A percentile compares a stretch with the other conserved stretches of the same genome.
Conservation (phyloP, 2,888 invertebrate species). For the Seira musarum region DNA sequence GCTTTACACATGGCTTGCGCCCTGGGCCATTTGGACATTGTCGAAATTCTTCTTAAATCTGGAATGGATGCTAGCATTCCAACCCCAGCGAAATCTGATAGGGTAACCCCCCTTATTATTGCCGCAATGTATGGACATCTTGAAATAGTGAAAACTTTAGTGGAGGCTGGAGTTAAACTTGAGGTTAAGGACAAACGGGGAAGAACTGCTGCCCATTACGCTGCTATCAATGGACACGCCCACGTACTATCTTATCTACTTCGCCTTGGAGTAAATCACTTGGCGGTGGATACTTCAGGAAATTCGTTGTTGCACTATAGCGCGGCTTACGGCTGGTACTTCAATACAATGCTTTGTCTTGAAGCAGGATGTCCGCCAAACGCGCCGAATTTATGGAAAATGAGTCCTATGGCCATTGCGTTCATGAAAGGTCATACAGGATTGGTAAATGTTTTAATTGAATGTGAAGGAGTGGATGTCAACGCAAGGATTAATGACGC, state of each 20-base stretch:
- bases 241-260: conserved; percentile 74
- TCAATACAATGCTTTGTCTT: conserved; percentile 73
- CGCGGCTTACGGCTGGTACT: conserved; percentile 76
- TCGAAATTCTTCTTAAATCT: conserved; percentile 72
- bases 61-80: conserved; percentile 72
- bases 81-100: conserved; percentile 72
- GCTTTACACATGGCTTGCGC: conserved; percentile 73
- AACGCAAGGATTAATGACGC: conserved; percentile 62
- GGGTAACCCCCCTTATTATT: conserved; percentile 74
- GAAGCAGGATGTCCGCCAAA: conserved; percentile 72
- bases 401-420: conserved; percentile 75
- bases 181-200: conserved; percentile 74
- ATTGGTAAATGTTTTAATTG: conserved; percentile 73
- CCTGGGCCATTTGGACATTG: conserved; percentile 72
- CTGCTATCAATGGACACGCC: conserved; percentile 75
- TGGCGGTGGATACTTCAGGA: conserved; percentile 74
- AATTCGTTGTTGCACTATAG: conserved; percentile 75
- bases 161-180: conserved; percentile 73
- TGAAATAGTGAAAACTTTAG: conserved; percentile 72
- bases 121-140: conserved; percentile 73
- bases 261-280: conserved; percentile 73
- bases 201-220: conserved; percentile 74
- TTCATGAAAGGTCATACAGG: conserved; percentile 74
- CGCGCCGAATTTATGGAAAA: conserved; percentile 73
- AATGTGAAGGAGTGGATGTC: conserved; percentile 72